Evolutionary conservation across 2,797 vertebrate species (phyloP), one percentile per base, ranked within the genome.

Genomic region (Thamnophis elegans): DNA sequence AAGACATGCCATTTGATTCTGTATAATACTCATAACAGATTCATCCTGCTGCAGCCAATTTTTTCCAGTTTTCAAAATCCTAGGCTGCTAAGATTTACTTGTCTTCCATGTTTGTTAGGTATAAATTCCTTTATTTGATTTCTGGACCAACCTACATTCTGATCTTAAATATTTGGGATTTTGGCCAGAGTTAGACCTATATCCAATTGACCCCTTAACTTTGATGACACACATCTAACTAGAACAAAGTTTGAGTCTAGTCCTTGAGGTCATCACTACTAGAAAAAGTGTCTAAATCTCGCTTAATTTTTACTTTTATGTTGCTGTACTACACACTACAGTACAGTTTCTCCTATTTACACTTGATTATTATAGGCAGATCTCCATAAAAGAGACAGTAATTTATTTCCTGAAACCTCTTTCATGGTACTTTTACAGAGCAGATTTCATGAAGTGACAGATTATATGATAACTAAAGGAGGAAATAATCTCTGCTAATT

Each of bases 71-170:
- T 5, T 90, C 2, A 85, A 82, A 82, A 58, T 94, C 90, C 92
- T 91, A 93, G 93, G 93, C 93, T 91, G 82, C 53, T 93, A 86
- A 90, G 89, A 92, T 93, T 94, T 94, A 92, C 22, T 22, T 56
- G 85, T 87, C 36, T 94, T 90, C 95, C 93, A 28, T 8, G 82
- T 87, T 94, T 94, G 95, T 93, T 93, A 92, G 0, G 28, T 73
- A 25, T 42, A 8, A 0, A 36, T 0, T 0, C 36, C 6, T 56
- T 56, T 36, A 4, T 28, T 56, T 36, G 58, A 53, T 26, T 16
- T 51, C 22, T 53, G 56, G 12, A 36, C 47, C 42, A 82, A 20
- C 12, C 22, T 82, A 53, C 28, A 25, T 22, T 53, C 42, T 60
- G 26, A 82, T 82, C 65, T 28, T 25, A 82, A 82, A 82, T 28